Conservation (phyloP, 2,113 vertebrate genomes). For the Hemiscyllium ocellatum region DNA sequence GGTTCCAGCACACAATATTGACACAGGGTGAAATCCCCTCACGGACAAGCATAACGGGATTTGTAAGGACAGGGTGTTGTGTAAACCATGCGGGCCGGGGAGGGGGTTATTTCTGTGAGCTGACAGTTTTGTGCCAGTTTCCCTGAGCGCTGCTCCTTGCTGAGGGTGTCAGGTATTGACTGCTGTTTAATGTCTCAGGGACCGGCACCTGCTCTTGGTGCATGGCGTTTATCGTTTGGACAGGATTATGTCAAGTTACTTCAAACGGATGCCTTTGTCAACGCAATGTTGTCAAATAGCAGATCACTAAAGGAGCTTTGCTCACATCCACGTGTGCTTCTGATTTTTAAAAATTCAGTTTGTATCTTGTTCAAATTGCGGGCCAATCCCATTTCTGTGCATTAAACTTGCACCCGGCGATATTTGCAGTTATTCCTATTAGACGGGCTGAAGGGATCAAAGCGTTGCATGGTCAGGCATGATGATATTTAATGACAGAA, state of each 20-base stretch:
- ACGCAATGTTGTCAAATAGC: background rate
- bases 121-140: background rate
- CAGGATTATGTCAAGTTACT: background rate
- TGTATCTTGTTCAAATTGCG: background rate
- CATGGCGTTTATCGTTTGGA: background rate
- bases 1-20: background rate
- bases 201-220: background rate
- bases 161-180: background rate
- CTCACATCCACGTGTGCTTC: background rate
- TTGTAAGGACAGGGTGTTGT: background rate
- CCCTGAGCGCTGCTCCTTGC: background rate
- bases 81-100: background rate
- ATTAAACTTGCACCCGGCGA: too few species aligned
- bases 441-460: too few species aligned
- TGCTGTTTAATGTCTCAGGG: background rate
- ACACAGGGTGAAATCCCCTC: background rate
- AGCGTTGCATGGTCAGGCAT: too few species aligned
- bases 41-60: background rate
- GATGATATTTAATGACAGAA: too few species aligned
- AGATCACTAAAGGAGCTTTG: background rate
- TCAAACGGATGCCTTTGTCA: background rate
- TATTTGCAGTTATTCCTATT: background rate
- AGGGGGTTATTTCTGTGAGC: background rate
- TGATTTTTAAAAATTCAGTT: background rate
- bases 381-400: background rate